These are phyloP conservation scores for Habropoda laboriosa DNA, from an alignment of 1,140 invertebrate genomes.

Conservation along the genomic window DNA sequence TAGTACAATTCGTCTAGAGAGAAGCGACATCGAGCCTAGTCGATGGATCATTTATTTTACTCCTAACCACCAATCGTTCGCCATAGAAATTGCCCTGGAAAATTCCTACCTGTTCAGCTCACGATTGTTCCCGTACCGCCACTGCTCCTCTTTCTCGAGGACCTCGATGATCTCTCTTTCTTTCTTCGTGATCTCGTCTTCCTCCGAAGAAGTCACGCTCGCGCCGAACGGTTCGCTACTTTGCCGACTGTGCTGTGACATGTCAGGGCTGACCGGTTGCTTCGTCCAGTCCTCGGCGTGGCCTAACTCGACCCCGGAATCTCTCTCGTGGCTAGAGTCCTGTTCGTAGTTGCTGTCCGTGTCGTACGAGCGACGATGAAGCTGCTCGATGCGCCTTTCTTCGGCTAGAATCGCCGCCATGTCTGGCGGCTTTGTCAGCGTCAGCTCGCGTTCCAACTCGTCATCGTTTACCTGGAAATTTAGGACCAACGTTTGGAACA, in stretches of 20 bases:
- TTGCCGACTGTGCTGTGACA: slow-evolving; percentile 88
- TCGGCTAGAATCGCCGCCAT: slow-evolving; percentile 90
- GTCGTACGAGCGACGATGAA: slow-evolving; percentile 83
- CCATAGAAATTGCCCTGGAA: not conserved
- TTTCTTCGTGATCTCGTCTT: slow-evolving; percentile 88
- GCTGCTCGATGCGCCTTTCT: slow-evolving; percentile 89
- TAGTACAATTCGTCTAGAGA: not conserved
- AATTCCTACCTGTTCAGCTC: slow-evolving; percentile 73
- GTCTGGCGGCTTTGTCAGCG: slow-evolving; percentile 89
- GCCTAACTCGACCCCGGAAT: slow-evolving; percentile 89
- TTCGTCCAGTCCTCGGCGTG: slow-evolving; percentile 83
- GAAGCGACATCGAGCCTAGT: slow-evolving; percentile 16
- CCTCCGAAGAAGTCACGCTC: slow-evolving; percentile 86
- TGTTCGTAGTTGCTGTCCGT: slow-evolving; percentile 82
- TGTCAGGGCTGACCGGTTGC: slow-evolving; percentile 84
- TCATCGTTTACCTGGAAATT: slow-evolving; percentile 82
- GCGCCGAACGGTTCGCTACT: slow-evolving; percentile 87
- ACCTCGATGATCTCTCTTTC: slow-evolving; percentile 88
- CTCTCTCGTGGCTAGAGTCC: slow-evolving; percentile 82
- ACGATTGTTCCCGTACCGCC: slow-evolving; percentile 80
- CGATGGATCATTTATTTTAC: slow-evolving; percentile 14
- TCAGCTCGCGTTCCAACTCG: slow-evolving; percentile 86
- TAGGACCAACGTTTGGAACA: not conserved
- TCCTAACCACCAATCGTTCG: not conserved
- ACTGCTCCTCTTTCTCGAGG: slow-evolving; percentile 86